phyloP scores from a whole-genome alignment of 2,888 invertebrate genomes.

The Therioaphis trifolii region DNA sequence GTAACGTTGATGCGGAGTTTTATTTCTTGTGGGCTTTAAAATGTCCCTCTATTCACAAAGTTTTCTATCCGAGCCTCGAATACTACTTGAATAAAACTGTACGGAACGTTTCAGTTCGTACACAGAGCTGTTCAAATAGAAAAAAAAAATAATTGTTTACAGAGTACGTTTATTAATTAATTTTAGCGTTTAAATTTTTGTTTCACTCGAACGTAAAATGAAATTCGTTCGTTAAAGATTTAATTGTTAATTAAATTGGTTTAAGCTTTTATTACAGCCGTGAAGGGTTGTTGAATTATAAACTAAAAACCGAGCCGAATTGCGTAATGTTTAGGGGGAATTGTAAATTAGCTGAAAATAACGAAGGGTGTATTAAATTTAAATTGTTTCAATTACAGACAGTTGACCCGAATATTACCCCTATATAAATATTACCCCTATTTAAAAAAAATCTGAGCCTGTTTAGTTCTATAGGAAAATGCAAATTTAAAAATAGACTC shows the following conservation, averaged over 20 bases:
- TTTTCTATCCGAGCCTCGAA: not conserved
- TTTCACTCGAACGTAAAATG: not conserved
- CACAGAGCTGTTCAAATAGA: not conserved
- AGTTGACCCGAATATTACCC: conserved; percentile 21
- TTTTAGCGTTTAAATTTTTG: conserved; percentile 4
- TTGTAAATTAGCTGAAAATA: conserved; percentile 53
- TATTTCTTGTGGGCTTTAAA: conserved; percentile 24
- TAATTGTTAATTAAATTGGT: conserved; percentile 50
- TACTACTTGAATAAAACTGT: not conserved
- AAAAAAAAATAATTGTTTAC: not conserved
- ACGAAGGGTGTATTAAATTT: conserved; percentile 43
- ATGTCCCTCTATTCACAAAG: not conserved
- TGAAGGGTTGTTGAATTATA: conserved; percentile 52
- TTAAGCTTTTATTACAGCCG: conserved; percentile 38
- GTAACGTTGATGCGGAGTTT: not conserved
- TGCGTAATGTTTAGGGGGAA: conserved; percentile 16
- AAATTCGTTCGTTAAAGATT: conserved; percentile 14
- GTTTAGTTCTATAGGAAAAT: not conserved
- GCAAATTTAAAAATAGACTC: conserved; percentile 5
- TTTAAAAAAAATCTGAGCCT: not conserved
- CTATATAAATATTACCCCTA: conserved; percentile 16
- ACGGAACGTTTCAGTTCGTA: not conserved
- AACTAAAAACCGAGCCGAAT: not conserved
- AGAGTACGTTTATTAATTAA: not conserved
- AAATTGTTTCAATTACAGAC: conserved; percentile 47